Evolutionary conservation across 2,888 invertebrate genomes (phyloP).

Genomic region (Ashinkailepas kermadecensis): DNA sequence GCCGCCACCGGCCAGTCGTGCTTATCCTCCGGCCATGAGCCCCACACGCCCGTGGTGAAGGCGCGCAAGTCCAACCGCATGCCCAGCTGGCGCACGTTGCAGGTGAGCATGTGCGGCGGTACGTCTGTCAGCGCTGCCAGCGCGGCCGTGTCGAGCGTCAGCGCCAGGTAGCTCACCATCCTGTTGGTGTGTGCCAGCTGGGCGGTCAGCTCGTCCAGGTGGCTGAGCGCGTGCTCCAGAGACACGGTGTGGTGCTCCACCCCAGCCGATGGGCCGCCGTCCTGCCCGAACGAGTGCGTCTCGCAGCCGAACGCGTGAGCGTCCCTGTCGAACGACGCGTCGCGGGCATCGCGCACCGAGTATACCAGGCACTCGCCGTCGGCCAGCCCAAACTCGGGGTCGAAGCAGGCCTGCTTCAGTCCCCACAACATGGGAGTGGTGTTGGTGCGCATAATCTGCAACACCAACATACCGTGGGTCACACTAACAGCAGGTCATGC

Average conservation of each 20-base stretch:
- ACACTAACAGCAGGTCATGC: too few relatives aligned
- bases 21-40: neutral
- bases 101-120: neutral
- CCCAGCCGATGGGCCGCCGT: slow-evolving; percentile 8
- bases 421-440: neutral
- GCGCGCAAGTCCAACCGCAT: neutral
- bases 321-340: slow-evolving; percentile 32
- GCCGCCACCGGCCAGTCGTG: too few relatives aligned
- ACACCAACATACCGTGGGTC: too few relatives aligned
- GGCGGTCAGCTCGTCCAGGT: neutral
- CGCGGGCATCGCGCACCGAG: slow-evolving; percentile 30
- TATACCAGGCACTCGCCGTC: slow-evolving; percentile 31
- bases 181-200: neutral
- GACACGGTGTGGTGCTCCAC: neutral
- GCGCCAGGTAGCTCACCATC: neutral
- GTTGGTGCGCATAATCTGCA: neutral
- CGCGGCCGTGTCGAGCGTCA: neutral
- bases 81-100: slow-evolving; percentile 15
- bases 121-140: neutral
- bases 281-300: slow-evolving; percentile 31
- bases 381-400: slow-evolving; percentile 32
- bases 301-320: slow-evolving; percentile 34
- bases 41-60: neutral
- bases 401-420: slow-evolving; percentile 32
- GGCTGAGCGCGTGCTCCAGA: neutral